Base-by-base conservation (phyloP, 2,888 invertebrate species). In the Matsumyia berberina region DNA sequence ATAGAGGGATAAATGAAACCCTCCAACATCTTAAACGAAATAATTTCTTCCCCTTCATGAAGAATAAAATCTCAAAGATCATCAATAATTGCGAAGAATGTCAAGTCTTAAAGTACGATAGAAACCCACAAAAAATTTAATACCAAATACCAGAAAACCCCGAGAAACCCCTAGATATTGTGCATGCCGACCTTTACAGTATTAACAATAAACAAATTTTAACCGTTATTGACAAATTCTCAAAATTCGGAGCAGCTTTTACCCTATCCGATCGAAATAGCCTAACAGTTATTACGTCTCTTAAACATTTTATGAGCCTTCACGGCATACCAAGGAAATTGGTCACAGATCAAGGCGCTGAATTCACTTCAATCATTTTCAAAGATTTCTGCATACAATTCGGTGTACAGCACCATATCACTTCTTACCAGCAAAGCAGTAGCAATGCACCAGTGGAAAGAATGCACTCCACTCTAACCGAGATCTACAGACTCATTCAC, bases 401-500 rank as follows among this genome's bases (percentile, higher is more conserved):
- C 17, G 19, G 33, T 19, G 19, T 64, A 7, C 15, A 64, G 2
- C 64, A 64, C n/a, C 64, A 49, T 11, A 24, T 64, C 15, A 46
- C 44, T 33, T 64, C 46, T 9, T 29, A 24, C 12, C 42, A 60
- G 24, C 46, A 64, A 49, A 17, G 31, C 11, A 19, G 5, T 37
- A 66, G 49, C 15, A 66, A 66, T 37, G 17, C 66, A 5, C 49
- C 49, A 11, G 51, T 66, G 1, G 66, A 66, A 15, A 31, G 66
- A 17, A 24, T 66, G 37, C 53, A 66, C 15, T 66, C 66, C 1
- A 66, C 37, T 3, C 6, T 66, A 11, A 66, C 51, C 2, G 39
- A 66, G 37, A 51, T 66, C 11, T 66, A 66, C 51, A n/a, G 66
- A 29, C 17, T 66, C 35, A 51, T 66, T 29, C 29, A 33, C 9